A percentile compares a stretch with the other conserved stretches of the same genome.
phyloP scores from a whole-genome alignment of 1,140 invertebrate species.

The Ceratina australensis region DNA sequence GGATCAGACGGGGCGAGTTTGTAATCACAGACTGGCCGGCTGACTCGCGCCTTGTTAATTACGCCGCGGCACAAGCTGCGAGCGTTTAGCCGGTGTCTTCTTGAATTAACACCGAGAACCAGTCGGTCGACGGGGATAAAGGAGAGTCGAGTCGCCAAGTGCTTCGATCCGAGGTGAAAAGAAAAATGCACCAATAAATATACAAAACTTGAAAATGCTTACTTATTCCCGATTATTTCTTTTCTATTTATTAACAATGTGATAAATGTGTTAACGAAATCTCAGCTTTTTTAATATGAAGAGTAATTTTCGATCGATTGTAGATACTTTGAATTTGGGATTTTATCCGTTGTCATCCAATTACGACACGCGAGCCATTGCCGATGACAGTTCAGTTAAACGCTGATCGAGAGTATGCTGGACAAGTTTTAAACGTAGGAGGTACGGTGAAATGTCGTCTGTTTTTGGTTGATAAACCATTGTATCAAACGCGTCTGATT shows the following conservation, averaged over 20 bases:
- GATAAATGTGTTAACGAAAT: too few species aligned
- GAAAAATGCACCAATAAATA: neutral
- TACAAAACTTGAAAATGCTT: too few species aligned
- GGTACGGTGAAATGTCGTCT: neutral
- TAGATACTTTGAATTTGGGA: too few species aligned
- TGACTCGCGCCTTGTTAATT: conserved; percentile 56
- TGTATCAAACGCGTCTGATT: neutral
- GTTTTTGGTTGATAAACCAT: neutral
- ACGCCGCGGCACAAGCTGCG: conserved; percentile 18
- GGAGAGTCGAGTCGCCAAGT: neutral
- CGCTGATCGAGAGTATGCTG: conserved; percentile 8
- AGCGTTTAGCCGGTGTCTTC: conserved; percentile 41
- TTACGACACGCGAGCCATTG: conserved; percentile 4
- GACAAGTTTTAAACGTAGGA: conserved; percentile 6
- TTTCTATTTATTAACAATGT: too few species aligned
- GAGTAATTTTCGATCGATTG: too few species aligned
- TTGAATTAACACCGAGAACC: conserved; percentile 47
- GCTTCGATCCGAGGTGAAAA: neutral
- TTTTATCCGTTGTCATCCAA: neutral
- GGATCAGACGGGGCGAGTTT: conserved; percentile 33
- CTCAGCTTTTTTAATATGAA: too few species aligned
- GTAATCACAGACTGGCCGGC: conserved; percentile 20
- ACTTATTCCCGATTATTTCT: too few species aligned
- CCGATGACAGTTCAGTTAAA: neutral
- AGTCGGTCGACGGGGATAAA: neutral